Percentiles rank a stretch among this genome's conserved stretches.
These are phyloP conservation scores for Mesorhabditis belari DNA, from an alignment of 2,888 invertebrate genomes.

Conservation along the genomic window DNA sequence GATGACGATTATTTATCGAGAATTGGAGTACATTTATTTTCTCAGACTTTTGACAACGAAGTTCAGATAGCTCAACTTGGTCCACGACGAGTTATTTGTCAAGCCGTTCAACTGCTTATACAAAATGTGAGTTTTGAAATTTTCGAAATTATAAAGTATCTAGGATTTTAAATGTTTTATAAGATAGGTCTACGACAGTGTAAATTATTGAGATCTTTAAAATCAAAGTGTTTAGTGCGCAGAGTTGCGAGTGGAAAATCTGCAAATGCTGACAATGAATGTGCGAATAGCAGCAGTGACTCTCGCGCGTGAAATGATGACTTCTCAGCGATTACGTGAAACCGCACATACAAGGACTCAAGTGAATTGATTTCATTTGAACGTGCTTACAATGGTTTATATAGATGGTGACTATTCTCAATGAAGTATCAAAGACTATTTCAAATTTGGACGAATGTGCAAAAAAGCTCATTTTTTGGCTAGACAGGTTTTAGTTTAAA, in stretches of 20 bases:
- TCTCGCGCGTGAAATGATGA: conserved; percentile 12
- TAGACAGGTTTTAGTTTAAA: conserved; percentile 73
- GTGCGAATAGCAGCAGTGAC: conserved; percentile 66
- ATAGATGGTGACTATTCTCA: conserved; percentile 28
- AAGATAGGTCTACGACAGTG: no score
- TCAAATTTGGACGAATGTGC: conserved; percentile 75
- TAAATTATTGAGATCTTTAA: no score
- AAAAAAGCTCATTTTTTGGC: conserved; percentile 81
- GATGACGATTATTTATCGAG: conserved; percentile 81
- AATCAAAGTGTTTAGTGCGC: conserved; percentile 69
- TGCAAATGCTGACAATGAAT: conserved; percentile 78
- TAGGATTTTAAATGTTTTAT: no score
- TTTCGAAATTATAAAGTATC: background rate
- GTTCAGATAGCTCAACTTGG: background rate
- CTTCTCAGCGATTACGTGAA: conserved; percentile 17
- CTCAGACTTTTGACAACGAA: background rate
- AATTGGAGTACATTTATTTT: conserved; percentile 71
- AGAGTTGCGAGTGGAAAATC: conserved; percentile 80
- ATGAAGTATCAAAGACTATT: conserved; percentile 57
- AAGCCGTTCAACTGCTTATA: background rate
- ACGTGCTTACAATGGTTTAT: conserved; percentile 14
- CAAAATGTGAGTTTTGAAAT: conserved; percentile 3
- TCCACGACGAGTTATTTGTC: background rate
- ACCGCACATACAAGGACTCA: conserved; percentile 2
- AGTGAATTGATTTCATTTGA: background rate